phyloP scores from a whole-genome alignment of 2,888 invertebrate genomes.

The Leuctra nigra region DNA sequence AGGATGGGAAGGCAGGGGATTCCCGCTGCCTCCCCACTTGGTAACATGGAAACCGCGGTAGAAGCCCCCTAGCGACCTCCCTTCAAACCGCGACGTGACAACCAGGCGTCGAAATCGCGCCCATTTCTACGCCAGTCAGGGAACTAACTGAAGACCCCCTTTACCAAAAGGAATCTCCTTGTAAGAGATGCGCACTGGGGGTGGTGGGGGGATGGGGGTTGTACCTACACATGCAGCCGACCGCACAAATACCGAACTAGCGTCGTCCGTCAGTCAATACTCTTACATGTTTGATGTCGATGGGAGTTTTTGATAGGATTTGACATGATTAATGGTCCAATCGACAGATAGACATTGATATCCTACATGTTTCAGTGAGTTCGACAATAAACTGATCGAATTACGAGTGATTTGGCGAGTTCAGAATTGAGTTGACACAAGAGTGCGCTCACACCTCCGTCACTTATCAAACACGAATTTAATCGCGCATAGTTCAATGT shows the following conservation, averaged over 20 bases:
- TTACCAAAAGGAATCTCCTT: slow-evolving; percentile 9
- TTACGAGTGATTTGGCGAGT: no score
- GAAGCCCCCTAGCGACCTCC: slow-evolving; percentile 27
- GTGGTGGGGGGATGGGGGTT: neutral
- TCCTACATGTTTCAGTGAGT: no score
- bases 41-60: slow-evolving; percentile 25
- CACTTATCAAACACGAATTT: no score
- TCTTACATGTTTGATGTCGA: no score
- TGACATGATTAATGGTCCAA: no score
- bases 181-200: neutral
- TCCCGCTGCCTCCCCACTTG: slow-evolving; percentile 12
- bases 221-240: neutral
- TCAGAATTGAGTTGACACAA: no score
- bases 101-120: slow-evolving; percentile 26
- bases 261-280: no score
- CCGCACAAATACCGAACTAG: neutral
- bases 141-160: slow-evolving; percentile 23
- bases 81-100: slow-evolving; percentile 29
- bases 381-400: no score
- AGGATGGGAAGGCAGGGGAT: slow-evolving; percentile 20
- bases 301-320: no score
- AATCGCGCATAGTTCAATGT: no score
- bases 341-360: no score
- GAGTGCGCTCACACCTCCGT: no score
- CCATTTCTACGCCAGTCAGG: slow-evolving; percentile 30